These are phyloP conservation scores for Epinotia demarniana DNA, from an alignment of 2,888 invertebrate species.

Conservation along the genomic window DNA sequence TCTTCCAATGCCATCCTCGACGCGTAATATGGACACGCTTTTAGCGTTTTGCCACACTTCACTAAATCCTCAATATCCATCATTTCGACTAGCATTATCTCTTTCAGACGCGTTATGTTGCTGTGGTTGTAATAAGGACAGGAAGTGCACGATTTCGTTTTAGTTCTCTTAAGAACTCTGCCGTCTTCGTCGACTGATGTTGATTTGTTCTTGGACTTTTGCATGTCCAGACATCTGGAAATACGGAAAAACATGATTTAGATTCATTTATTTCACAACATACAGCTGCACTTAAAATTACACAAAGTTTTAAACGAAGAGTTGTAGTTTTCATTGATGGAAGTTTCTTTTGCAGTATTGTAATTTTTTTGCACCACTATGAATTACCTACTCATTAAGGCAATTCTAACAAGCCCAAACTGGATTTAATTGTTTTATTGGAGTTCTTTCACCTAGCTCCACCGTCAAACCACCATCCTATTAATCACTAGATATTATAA, in stretches of 20 bases:
- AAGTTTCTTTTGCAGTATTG: no score
- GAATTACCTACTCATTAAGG: no score
- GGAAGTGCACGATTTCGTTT: slow-evolving; percentile 79
- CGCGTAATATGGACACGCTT: slow-evolving; percentile 98
- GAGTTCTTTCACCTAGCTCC: no score
- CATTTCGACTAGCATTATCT: slow-evolving; percentile 87
- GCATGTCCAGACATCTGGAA: slow-evolving; percentile 91
- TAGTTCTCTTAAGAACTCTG: slow-evolving; percentile 86
- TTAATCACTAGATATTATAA: no score
- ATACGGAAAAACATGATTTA: neutral
- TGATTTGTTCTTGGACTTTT: slow-evolving; percentile 86
- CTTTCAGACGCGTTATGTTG: slow-evolving; percentile 86
- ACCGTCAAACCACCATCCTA: no score
- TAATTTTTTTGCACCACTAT: no score
- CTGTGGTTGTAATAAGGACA: slow-evolving; percentile 89
- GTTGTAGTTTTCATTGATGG: no score
- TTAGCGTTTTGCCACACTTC: slow-evolving; percentile 86
- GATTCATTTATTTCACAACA: no score
- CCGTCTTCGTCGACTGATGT: slow-evolving; percentile 85
- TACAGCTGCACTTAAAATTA: no score
- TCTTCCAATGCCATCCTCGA: slow-evolving; percentile 91
- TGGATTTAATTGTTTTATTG: no score
- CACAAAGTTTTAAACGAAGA: no score
- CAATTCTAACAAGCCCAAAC: no score
- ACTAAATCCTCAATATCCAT: slow-evolving; percentile 96